A percentile compares a stretch with the other conserved stretches of the same genome.
Evolutionary conservation across 1,140 invertebrate species (phyloP).

Genomic region (Chionoecetes opilio): DNA sequence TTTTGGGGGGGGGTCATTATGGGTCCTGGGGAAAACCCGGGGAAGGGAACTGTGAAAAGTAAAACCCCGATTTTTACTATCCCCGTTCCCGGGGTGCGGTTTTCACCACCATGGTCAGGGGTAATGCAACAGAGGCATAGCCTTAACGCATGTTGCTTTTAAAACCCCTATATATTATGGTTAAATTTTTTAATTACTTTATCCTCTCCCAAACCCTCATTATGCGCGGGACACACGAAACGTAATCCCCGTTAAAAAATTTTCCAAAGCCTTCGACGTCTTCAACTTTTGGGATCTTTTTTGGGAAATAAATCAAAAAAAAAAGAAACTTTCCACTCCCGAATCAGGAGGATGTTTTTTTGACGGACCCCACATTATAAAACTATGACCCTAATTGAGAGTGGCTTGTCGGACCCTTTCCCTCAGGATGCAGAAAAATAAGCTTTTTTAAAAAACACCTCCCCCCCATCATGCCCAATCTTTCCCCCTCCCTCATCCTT

Average conservation of each 20-base stretch:
- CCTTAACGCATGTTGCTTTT: too few species aligned
- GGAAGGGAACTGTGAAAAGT: too few species aligned
- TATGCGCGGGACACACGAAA: neutral
- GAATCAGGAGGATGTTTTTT: neutral
- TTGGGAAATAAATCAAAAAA: neutral
- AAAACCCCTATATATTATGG: too few species aligned
- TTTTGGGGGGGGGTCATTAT: too few species aligned
- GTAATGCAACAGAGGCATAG: too few species aligned
- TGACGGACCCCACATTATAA: neutral
- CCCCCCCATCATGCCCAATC: neutral
- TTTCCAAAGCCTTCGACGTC: neutral
- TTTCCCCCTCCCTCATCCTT: neutral
- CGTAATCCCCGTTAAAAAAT: neutral
- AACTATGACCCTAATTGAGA: neutral
- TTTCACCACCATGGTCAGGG: too few species aligned
- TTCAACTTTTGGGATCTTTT: neutral
- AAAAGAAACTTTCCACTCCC: neutral
- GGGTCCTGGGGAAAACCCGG: too few species aligned
- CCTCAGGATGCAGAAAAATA: neutral
- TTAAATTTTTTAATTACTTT: too few species aligned
- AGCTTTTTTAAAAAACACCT: conserved; percentile 16
- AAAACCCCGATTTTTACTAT: too few species aligned
- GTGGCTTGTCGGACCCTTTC: neutral
- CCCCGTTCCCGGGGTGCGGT: too few species aligned
- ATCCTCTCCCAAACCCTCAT: too few species aligned